Evolutionary conservation across 2,113 vertebrate species (phyloP).

Genomic region (Urocynchramus pylzowi): DNA sequence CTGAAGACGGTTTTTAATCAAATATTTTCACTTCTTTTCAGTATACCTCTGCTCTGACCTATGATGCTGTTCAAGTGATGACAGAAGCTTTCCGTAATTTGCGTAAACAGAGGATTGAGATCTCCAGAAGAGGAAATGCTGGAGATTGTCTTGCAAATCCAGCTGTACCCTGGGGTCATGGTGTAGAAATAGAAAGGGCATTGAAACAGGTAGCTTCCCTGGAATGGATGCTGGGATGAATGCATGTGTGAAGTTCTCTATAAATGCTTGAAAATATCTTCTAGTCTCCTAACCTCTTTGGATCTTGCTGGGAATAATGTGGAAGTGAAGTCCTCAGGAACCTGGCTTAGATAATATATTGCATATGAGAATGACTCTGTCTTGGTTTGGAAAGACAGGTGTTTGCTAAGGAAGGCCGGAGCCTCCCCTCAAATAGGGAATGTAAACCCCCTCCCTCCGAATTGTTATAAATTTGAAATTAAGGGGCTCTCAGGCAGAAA

Average conservation of each 20-base stretch:
- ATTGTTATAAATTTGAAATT: too few species aligned
- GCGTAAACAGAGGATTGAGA: slow-evolving; percentile 93
- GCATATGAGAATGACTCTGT: neutral
- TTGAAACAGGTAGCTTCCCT: slow-evolving; percentile 88
- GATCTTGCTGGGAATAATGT: neutral
- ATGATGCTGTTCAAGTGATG: slow-evolving; percentile 98
- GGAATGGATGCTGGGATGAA: neutral
- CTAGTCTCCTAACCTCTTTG: neutral
- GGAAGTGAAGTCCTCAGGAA: neutral
- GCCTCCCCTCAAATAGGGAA: too few species aligned
- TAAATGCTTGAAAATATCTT: neutral
- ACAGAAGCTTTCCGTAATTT: slow-evolving; percentile 95
- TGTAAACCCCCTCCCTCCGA: too few species aligned
- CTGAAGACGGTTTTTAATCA: neutral
- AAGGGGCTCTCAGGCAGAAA: too few species aligned
- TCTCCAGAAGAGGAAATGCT: slow-evolving; percentile 90
- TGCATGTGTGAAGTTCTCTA: neutral
- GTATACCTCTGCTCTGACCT: slow-evolving; percentile 97
- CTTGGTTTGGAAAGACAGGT: too few species aligned
- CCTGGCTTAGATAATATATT: neutral
- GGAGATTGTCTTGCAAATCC: slow-evolving; percentile 98
- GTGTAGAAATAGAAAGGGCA: slow-evolving; percentile 95
- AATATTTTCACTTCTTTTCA: slow-evolving; percentile 65
- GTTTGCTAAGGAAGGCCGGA: too few species aligned
- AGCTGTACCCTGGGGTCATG: slow-evolving; percentile 96